phyloP scores from a whole-genome alignment of 2,797 vertebrate genomes.

The Capromys pilorides region DNA sequence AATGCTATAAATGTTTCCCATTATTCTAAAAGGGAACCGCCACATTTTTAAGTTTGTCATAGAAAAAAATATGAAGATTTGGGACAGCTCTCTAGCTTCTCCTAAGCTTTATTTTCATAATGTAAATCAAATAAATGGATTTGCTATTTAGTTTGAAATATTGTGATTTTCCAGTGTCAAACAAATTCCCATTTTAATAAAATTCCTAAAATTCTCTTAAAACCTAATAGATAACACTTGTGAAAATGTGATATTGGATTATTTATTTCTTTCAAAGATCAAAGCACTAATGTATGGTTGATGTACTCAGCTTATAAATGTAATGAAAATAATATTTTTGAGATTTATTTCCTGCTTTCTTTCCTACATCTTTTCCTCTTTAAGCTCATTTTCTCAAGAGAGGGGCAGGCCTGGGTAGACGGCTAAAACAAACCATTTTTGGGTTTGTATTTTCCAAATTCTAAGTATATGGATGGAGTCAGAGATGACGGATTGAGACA shows the following conservation, averaged over 20 bases:
- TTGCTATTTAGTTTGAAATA: constrained; percentile 56
- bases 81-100: not conserved
- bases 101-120: constrained; percentile 53
- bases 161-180: constrained; percentile 42
- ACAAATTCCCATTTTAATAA: constrained; percentile 23
- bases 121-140: constrained; percentile 45
- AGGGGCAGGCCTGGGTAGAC: not conserved
- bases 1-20: not conserved
- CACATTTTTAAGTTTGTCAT: not conserved
- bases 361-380: not conserved
- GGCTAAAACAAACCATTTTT: not conserved
- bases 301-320: not conserved
- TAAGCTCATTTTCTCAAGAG: not conserved
- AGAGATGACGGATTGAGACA: not conserved
- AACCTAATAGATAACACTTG: constrained; percentile 20
- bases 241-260: not conserved
- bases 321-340: constrained; percentile 29
- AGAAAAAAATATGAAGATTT: not conserved
- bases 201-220: constrained; percentile 34
- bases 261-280: constrained; percentile 31
- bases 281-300: not conserved
- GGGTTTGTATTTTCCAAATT: not conserved
- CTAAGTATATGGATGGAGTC: not conserved
- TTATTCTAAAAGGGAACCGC: not conserved
- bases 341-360: not conserved